Evolutionary conservation across 2,797 vertebrate species (phyloP).

Genomic region (Xenops minutus): DNA sequence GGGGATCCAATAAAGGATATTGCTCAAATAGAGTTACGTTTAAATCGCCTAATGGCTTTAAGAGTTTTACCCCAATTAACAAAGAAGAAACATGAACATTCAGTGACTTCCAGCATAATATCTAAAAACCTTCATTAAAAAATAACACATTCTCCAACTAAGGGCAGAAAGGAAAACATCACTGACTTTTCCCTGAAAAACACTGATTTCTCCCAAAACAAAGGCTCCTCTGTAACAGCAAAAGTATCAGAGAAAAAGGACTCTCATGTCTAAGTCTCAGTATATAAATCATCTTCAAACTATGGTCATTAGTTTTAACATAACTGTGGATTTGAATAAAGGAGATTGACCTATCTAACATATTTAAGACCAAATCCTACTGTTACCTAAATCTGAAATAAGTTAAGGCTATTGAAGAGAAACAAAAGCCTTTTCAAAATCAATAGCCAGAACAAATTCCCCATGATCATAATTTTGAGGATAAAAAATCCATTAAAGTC

Average conservation of each 20-base stretch:
- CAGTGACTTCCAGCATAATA: conserved; percentile 71
- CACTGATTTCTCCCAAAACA: conserved; percentile 10
- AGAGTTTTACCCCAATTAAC: conserved; percentile 82
- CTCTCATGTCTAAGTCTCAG: conserved; percentile 33
- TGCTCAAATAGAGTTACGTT: conserved; percentile 80
- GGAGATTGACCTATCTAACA: conserved; percentile 56
- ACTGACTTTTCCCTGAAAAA: neutral
- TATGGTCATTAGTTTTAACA: conserved; percentile 63
- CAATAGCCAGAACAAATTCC: conserved; percentile 68
- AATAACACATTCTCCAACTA: conserved; percentile 21
- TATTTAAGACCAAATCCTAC: conserved; percentile 55
- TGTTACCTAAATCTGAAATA: conserved; percentile 63
- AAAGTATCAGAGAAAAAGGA: conserved; percentile 33
- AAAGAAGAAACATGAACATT: conserved; percentile 76
- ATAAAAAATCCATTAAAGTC: conserved; percentile 70
- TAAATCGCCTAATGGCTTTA: conserved; percentile 79
- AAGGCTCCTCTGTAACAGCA: conserved; percentile 5
- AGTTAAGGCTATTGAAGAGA: conserved; percentile 64
- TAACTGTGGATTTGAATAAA: conserved; percentile 67
- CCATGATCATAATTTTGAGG: conserved; percentile 64
- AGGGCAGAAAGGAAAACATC: conserved; percentile 26
- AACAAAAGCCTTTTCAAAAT: conserved; percentile 68
- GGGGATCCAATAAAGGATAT: conserved; percentile 81
- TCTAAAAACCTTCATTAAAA: conserved; percentile 69
- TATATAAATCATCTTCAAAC: conserved; percentile 70